Base-by-base conservation (phyloP, 2,113 vertebrate genomes). In the Engraulis encrasicolus region DNA sequence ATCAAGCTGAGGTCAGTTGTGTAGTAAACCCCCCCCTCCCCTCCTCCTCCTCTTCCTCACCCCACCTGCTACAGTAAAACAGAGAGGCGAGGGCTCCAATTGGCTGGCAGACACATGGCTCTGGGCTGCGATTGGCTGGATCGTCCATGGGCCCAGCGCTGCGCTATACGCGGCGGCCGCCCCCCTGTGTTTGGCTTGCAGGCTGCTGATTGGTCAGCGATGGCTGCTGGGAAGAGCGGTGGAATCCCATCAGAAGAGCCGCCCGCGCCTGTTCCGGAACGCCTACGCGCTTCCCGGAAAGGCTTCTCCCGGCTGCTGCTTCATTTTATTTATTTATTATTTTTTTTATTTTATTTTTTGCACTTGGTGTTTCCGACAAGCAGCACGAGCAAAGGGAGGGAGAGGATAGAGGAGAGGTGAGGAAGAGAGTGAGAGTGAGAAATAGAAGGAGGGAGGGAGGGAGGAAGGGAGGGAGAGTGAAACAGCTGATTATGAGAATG, bases 191-290 rank as follows among this genome's bases (percentile, higher is more conserved):
- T 58, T 20, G 52, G 18, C 18, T 19, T 6, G 19, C n/a, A 54
- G 52, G 20, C 58, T 61, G 7, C 6, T 61, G 58, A 61, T 61
- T 61, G 58, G 58, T 23, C 2, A 6, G 58, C 18, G 58, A 3
- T 61, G n/a, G n/a, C n/a, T n/a, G 58, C 58, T 27, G 58, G 58
- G 20, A 61, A 27, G 58, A n/a, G 27, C 58, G 58, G 58, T 61
- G 58, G 58, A 61, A 61, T 61, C 58, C 58, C 58, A 61, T 61
- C 58, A 61, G 58, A 6, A 61, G 23, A 61, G 23, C 58, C 58
- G 23, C 58, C 58, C 58, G 58, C n/a, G n/a, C 58, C 58, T 61
- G 58, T 61, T 61, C 58, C 58, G 58, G 58, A n/a, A 61, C 58
- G 58, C 58, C 58, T 66, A 66, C 58, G n/a, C 58, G 6, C 7